phyloP scores from a whole-genome alignment of 2,797 vertebrate species.

The Pangasius macronema region DNA sequence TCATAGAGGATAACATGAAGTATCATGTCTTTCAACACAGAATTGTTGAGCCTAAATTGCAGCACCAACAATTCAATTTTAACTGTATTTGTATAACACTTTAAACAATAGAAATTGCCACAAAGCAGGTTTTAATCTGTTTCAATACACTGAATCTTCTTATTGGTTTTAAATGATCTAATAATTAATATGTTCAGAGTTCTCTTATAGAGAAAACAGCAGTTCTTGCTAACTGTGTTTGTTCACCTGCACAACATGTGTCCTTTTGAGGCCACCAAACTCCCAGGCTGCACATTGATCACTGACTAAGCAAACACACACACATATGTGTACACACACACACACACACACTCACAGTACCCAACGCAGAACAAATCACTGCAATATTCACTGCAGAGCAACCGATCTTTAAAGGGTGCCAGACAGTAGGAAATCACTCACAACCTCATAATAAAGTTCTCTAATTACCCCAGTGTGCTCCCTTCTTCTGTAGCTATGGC shows the following conservation, averaged over 20 bases:
- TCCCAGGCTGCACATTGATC: not conserved
- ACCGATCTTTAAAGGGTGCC: not conserved
- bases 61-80: not conserved
- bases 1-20: not conserved
- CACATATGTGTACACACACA: not conserved
- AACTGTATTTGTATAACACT: not conserved
- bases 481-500: slow-evolving; percentile 57
- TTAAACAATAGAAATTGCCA: not conserved
- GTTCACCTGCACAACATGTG: not conserved
- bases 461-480: slow-evolving; percentile 55
- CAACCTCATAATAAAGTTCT: slow-evolving; percentile 39
- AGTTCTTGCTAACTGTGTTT: not conserved
- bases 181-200: not conserved
- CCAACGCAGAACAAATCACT: slow-evolving; percentile 11
- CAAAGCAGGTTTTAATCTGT: not conserved
- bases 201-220: not conserved
- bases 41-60: not conserved
- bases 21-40: not conserved
- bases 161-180: not conserved
- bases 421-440: slow-evolving; percentile 47
- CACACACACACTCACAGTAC: not conserved
- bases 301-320: slow-evolving; percentile 3
- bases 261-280: not conserved
- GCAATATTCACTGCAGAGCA: slow-evolving; percentile 15
- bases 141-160: not conserved